Conservation (phyloP, 2,797 vertebrate genomes). For the Eulemur mongoz region DNA sequence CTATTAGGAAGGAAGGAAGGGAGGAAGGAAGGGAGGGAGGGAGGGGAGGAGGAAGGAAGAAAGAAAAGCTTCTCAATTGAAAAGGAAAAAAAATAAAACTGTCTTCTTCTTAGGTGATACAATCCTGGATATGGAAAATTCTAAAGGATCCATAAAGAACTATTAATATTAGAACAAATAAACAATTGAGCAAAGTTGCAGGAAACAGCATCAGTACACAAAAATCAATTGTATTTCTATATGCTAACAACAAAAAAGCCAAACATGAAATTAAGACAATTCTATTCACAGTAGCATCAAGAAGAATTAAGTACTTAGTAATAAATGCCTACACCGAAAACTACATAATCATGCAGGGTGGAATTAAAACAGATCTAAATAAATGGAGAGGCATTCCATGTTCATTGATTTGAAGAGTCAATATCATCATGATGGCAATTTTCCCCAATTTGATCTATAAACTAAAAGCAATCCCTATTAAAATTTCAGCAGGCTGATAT, state of each 20-base stretch:
- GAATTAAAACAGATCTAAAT: constrained; percentile 61
- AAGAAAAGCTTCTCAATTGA: not conserved
- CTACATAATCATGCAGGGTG: not conserved
- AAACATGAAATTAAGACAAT: constrained; percentile 26
- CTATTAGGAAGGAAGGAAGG: not conserved
- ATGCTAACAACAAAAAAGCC: not conserved
- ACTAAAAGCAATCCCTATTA: constrained; percentile 53
- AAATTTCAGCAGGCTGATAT: constrained; percentile 48
- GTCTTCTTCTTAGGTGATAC: not conserved
- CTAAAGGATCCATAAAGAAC: not conserved
- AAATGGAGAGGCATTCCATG: constrained; percentile 58
- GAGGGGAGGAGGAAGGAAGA: no score
- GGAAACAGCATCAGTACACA: not conserved
- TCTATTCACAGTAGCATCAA: constrained; percentile 13
- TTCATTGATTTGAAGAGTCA: constrained; percentile 62
- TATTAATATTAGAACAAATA: constrained; percentile 3
- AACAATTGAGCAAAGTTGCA: not conserved
- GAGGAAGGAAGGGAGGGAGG: no score
- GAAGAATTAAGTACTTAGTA: constrained; percentile 53
- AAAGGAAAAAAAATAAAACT: not conserved
- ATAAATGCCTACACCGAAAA: constrained; percentile 39
- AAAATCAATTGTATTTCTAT: not conserved
- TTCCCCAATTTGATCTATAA: constrained; percentile 45
- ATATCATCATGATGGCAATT: constrained; percentile 38
- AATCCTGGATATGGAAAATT: not conserved